Evolutionary conservation across 2,797 vertebrate genomes (phyloP).

Genomic region (Dicrostonyx torquatus): DNA sequence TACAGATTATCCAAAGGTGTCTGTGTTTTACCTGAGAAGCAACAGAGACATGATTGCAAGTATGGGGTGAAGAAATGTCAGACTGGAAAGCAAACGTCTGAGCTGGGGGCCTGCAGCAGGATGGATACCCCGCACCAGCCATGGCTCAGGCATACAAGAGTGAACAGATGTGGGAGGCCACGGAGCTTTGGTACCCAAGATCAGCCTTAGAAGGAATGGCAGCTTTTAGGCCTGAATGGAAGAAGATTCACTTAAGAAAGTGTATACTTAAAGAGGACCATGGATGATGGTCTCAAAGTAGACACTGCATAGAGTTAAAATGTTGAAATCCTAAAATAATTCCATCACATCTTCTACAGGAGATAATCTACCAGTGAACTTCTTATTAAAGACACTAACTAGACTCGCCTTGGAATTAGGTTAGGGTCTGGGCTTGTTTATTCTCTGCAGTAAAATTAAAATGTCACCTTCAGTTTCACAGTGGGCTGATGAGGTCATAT

Average conservation of each 20-base stretch:
- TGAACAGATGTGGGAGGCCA: accelerated
- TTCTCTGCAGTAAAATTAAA: neutral
- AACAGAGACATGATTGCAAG: neutral
- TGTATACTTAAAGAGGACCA: neutral
- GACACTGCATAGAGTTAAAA: neutral
- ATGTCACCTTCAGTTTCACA: neutral
- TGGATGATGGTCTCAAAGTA: neutral
- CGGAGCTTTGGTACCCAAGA: neutral
- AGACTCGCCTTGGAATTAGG: neutral
- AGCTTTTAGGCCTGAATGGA: neutral
- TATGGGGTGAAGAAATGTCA: neutral
- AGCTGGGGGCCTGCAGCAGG: neutral
- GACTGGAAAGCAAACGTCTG: neutral
- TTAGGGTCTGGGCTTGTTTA: neutral
- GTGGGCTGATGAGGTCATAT: neutral
- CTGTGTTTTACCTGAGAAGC: neutral
- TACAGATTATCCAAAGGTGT: neutral
- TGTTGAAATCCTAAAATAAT: neutral
- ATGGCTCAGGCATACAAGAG: neutral
- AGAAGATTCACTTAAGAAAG: neutral
- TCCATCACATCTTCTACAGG: neutral
- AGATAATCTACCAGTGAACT: neutral
- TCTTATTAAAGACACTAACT: neutral
- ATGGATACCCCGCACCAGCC: neutral
- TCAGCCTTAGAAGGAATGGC: neutral